These are phyloP conservation scores for Gortyna flavago DNA, from an alignment of 2,888 invertebrate species.

Conservation along the genomic window DNA sequence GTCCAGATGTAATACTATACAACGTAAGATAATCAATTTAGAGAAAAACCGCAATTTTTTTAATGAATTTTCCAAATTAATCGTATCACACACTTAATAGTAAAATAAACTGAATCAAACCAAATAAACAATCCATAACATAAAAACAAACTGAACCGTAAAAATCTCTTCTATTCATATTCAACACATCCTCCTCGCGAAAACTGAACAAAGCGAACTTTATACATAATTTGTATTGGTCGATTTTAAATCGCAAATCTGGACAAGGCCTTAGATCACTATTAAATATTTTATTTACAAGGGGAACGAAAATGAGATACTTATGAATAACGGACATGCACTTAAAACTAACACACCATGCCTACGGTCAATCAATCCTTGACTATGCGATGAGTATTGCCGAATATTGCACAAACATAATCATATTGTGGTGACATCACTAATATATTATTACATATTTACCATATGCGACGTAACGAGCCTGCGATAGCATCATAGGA, in stretches of 20 bases:
- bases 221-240: slow-evolving; percentile 35
- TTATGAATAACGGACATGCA: slow-evolving; percentile 75
- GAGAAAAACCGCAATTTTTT: slow-evolving; percentile 14
- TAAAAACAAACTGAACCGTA: slow-evolving; percentile 47
- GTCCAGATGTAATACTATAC: slow-evolving; percentile 60
- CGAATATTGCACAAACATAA: slow-evolving; percentile 87
- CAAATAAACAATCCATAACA: slow-evolving; percentile 57
- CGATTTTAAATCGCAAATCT: slow-evolving; percentile 62
- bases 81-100: slow-evolving; percentile 29
- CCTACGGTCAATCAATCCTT: slow-evolving; percentile 75
- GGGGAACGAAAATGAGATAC: slow-evolving; percentile 64
- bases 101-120: slow-evolving; percentile 43
- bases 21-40: slow-evolving; percentile 34
- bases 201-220: slow-evolving; percentile 40
- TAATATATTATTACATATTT: slow-evolving; percentile 58
- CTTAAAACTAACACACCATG: slow-evolving; percentile 81
- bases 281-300: slow-evolving; percentile 71
- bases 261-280: slow-evolving; percentile 61
- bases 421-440: slow-evolving; percentile 60
- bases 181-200: slow-evolving; percentile 41
- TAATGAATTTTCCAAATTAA: slow-evolving; percentile 22
- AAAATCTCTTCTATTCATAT: slow-evolving; percentile 56
- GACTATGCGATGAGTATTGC: slow-evolving; percentile 88
- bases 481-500: slow-evolving; percentile 3
- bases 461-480: slow-evolving; percentile 42